Evolutionary conservation across 1,140 invertebrate genomes (phyloP).

Genomic region (Penaeus vannamei): DNA sequence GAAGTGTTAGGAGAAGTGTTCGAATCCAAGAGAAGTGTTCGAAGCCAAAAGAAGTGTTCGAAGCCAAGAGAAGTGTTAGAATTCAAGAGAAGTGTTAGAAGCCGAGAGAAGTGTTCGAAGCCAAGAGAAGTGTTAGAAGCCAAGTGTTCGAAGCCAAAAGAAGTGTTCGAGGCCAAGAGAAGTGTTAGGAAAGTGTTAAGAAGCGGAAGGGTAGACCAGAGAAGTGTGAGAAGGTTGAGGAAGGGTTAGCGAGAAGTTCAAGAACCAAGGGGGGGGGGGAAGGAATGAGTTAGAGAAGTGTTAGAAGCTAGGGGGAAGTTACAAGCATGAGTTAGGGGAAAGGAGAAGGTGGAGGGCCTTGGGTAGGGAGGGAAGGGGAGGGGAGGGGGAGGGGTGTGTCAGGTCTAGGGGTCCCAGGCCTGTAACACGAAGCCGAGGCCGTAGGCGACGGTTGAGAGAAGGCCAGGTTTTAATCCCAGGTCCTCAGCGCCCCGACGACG

Average conservation of each 20-base stretch:
- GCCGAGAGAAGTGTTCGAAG: no score
- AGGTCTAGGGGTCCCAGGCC: neutral
- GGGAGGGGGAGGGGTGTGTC: no score
- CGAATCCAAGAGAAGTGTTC: no score
- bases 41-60: no score
- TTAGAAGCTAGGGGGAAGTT: neutral
- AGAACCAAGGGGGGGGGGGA: neutral
- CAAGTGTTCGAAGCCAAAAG: no score
- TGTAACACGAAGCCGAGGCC: neutral
- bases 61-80: no score
- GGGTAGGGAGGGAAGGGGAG: neutral
- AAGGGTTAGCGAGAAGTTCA: neutral
- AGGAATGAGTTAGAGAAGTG: neutral
- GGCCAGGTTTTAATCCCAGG: conserved; percentile 27
- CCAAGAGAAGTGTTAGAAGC: no score
- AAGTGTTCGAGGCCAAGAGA: no score
- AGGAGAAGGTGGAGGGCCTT: neutral
- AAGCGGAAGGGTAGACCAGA: no score
- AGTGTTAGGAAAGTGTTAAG: no score
- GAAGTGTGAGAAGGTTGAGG: neutral
- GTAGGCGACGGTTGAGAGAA: neutral
- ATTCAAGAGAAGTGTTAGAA: no score
- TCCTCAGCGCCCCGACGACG: conserved; percentile 31
- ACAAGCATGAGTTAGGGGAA: neutral
- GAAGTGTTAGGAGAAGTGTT: no score